These are phyloP conservation scores for Andricus quercusramuli DNA, from an alignment of 2,888 invertebrate species.

Conservation along the genomic window DNA sequence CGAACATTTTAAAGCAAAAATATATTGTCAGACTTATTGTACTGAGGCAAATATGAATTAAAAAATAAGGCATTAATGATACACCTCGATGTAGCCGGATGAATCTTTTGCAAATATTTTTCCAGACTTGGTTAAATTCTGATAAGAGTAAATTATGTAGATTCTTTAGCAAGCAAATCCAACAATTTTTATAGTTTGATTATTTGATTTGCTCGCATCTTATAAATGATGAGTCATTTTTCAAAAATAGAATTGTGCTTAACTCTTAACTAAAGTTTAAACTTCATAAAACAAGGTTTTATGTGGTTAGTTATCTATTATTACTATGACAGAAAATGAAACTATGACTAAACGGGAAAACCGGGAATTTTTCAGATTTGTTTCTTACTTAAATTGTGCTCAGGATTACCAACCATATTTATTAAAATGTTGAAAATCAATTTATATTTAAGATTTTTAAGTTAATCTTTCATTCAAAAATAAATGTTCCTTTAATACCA, in stretches of 20 bases:
- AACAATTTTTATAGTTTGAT: background rate
- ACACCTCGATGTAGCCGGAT: slow-evolving; percentile 3
- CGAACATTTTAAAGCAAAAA: background rate
- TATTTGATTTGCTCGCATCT: background rate
- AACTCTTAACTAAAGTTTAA: background rate
- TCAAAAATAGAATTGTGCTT: background rate
- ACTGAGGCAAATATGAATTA: background rate
- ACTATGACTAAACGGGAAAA: no score
- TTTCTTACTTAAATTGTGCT: no score
- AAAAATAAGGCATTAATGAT: background rate
- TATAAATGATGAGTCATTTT: slow-evolving; percentile 2
- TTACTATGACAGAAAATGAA: no score
- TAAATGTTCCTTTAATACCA: no score
- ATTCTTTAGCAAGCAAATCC: background rate
- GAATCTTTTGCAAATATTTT: background rate
- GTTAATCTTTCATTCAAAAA: no score
- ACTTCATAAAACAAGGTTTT: background rate
- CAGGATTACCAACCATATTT: no score
- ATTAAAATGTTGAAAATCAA: no score
- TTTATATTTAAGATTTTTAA: no score
- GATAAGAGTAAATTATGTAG: background rate
- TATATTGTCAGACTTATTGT: background rate
- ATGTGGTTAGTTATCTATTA: background rate
- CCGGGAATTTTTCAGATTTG: no score
- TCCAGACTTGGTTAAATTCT: background rate